Percentiles rank a stretch among this genome's conserved stretches.
Evolutionary conservation across 2,113 vertebrate species (phyloP).

Genomic region (Dascyllus trimaculatus): DNA sequence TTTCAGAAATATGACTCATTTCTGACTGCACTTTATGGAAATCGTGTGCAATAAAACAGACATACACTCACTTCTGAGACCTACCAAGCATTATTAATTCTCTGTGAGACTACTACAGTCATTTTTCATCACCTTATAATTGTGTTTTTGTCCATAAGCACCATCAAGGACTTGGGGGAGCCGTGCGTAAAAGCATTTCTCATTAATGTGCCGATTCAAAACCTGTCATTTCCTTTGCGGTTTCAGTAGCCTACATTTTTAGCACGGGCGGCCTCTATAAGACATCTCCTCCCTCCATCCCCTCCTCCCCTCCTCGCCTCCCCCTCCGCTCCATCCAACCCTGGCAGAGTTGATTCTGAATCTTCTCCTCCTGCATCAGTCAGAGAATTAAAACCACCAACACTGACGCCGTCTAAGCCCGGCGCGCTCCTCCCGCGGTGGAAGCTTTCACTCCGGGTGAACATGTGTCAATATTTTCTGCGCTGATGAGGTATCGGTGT

Average conservation of each 20-base stretch:
- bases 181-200: conserved; percentile 29
- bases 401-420: not conserved
- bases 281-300: not conserved
- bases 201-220: conserved; percentile 50
- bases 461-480: conserved; percentile 30
- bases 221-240: conserved; percentile 22
- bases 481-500: conserved; percentile 39
- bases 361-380: conserved; percentile 11
- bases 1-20: not conserved
- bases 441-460: conserved; percentile 17
- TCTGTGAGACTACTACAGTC: not conserved
- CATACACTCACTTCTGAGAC: accelerated
- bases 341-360: conserved; percentile 2
- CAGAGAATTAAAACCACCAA: conserved; percentile 20
- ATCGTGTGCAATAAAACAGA: not conserved
- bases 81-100: too few relatives aligned
- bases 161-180: not conserved
- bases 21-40: not conserved
- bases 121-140: not conserved
- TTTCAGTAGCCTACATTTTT: conserved; percentile 20
- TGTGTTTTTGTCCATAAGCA: not conserved
- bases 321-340: not conserved
- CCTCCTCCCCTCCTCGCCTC: too few relatives aligned
- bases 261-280: conserved; percentile 17
- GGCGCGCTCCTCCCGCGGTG: not conserved